These are phyloP conservation scores for Macrocentrus cingulum DNA, from an alignment of 1,140 invertebrate species.

Conservation along the genomic window DNA sequence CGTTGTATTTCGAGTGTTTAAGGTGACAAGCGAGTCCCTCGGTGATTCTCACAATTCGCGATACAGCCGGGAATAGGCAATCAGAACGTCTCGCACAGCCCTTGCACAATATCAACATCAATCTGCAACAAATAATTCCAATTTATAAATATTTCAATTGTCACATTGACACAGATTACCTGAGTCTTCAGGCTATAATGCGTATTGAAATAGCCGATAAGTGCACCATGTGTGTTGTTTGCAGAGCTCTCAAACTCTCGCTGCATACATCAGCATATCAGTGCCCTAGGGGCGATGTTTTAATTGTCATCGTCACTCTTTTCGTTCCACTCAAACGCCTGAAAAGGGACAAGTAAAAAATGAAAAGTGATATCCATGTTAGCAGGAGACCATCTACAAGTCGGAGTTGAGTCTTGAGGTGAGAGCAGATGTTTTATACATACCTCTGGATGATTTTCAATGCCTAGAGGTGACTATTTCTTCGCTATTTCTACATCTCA, in stretches of 20 bases:
- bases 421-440: conserved; percentile 25
- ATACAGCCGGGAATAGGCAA: conserved; percentile 46
- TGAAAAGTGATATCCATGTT: conserved; percentile 57
- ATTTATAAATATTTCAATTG: too few species aligned
- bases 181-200: too few species aligned
- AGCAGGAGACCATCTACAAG: conserved; percentile 50
- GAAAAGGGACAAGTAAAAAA: conserved; percentile 54
- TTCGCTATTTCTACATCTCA: too few species aligned
- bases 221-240: too few species aligned
- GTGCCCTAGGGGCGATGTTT: neutral
- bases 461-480: neutral
- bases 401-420: conserved; percentile 34
- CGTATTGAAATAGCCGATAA: too few species aligned
- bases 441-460: neutral
- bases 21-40: conserved; percentile 4
- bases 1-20: neutral
- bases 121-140: too few species aligned
- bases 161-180: too few species aligned
- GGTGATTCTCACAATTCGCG: conserved; percentile 40
- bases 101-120: too few species aligned
- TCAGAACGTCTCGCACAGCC: too few species aligned
- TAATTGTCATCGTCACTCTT: conserved; percentile 26
- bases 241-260: too few species aligned
- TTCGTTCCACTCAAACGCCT: conserved; percentile 27
- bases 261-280: too few species aligned